These are phyloP conservation scores for Nomada goodeniana DNA, from an alignment of 2,888 invertebrate genomes.

Conservation along the genomic window DNA sequence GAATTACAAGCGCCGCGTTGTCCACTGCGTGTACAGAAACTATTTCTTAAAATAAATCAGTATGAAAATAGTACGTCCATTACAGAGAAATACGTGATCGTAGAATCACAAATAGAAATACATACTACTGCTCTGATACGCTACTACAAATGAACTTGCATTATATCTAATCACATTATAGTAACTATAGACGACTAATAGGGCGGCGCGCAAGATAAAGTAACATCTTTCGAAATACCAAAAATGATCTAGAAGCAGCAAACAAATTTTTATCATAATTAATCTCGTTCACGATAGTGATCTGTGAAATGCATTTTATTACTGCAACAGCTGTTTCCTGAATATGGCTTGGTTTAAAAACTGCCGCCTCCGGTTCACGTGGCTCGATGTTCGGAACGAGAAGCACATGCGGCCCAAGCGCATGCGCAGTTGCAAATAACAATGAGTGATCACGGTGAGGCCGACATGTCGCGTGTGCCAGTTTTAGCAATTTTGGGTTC, in stretches of 20 bases:
- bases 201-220: too few relatives aligned
- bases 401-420: conserved; percentile 33
- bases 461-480: conserved; percentile 87
- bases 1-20: too few relatives aligned
- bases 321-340: too few relatives aligned
- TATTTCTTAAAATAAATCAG: not conserved
- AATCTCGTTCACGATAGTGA: not conserved
- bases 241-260: not conserved
- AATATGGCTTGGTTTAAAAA: conserved; percentile 44
- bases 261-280: too few relatives aligned
- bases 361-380: conserved; percentile 43
- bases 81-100: not conserved
- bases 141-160: not conserved
- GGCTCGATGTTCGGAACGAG: conserved; percentile 1
- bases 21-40: not conserved
- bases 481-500: conserved; percentile 97
- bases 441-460: conserved; percentile 47
- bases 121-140: not conserved
- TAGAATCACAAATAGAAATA: not conserved
- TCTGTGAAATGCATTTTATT: too few relatives aligned
- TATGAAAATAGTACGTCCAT: too few relatives aligned
- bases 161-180: not conserved
- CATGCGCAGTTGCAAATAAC: conserved; percentile 58
- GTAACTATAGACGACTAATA: not conserved
- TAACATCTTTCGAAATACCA: too few relatives aligned